Base-by-base conservation (phyloP, 1,140 invertebrate genomes). In the Drosophila lacteicornis region DNA sequence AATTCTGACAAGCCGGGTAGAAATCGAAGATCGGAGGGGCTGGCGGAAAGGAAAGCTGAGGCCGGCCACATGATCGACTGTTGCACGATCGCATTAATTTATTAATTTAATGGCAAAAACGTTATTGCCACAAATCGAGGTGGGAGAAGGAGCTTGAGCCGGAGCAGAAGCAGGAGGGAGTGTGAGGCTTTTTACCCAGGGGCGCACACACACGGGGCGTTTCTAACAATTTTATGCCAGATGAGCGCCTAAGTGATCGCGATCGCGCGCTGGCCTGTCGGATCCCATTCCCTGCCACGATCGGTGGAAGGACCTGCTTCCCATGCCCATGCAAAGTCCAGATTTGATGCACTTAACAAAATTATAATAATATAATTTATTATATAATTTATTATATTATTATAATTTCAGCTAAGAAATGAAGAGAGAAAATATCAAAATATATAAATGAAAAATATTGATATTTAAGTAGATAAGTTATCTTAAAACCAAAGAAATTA, bases 41-140 rank as follows among this genome's bases (percentile, higher is more conserved):
- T 17, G 27, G 15, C 15, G 33, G 15, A 38, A 38, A 11, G 45
- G 9, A 65, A 69, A 66, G 47, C 60, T 50, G 25, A 36, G 56
- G 56, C 33, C 40, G 66, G 75, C 67, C 60, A 66, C 62, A 79
- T 77, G 59, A 81, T 77, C 60, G 59, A 75, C 69, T 82, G 56
- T 53, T 74, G 67, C 80, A 91, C 81, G 91, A 91, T 91, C 83
- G 81, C 82, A 92, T 92, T 92, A 92, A 92, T 92, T 92, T 92
- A 92, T 92, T 92, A 92, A 92, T 92, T 92, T 92, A 92, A 92
- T 92, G 91, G 91, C 81, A 85, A 88, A 92, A 92, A 87, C 82
- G 87, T 91, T 91, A 82, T 86, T 62, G 60, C 80, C 65, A 67
- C 30, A 22, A 25, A 67, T 42, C 62, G 22, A 27, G 40, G 57